Conservation (phyloP, 2,888 invertebrate species). For the Amiota communis region DNA sequence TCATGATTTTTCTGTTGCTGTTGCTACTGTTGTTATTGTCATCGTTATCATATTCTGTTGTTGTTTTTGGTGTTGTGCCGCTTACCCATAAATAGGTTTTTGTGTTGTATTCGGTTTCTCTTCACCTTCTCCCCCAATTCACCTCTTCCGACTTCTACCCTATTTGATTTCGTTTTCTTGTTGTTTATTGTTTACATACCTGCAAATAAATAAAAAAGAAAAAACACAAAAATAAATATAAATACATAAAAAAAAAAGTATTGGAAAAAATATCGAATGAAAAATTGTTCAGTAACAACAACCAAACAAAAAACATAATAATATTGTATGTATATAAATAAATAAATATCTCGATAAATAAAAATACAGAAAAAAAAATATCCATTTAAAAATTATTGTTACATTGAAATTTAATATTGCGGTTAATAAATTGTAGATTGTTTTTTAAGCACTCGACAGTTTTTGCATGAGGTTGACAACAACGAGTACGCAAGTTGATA, state of each 20-base stretch:
- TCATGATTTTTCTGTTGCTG: no score
- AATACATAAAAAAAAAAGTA: no score
- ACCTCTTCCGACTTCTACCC: neutral
- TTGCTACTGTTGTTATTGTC: no score
- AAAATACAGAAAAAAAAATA: neutral
- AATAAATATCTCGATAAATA: neutral
- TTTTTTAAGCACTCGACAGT: no score
- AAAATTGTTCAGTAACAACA: neutral
- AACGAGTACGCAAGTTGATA: no score
- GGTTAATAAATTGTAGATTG: no score
- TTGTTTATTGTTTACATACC: neutral
- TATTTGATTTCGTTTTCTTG: constrained; percentile 2
- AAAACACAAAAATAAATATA: neutral
- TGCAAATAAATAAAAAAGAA: neutral
- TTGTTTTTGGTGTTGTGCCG: no score
- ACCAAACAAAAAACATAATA: neutral
- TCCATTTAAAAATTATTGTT: no score
- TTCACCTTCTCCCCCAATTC: neutral
- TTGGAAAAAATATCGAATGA: neutral
- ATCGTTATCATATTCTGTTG: no score
- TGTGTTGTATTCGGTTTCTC: constrained; percentile 7
- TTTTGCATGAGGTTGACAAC: no score
- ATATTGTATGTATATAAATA: neutral
- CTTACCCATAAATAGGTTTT: constrained; percentile 27
- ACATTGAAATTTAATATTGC: no score